These are phyloP conservation scores for Acanthosepion pharaonis DNA, from an alignment of 2,888 invertebrate species.

Conservation along the genomic window DNA sequence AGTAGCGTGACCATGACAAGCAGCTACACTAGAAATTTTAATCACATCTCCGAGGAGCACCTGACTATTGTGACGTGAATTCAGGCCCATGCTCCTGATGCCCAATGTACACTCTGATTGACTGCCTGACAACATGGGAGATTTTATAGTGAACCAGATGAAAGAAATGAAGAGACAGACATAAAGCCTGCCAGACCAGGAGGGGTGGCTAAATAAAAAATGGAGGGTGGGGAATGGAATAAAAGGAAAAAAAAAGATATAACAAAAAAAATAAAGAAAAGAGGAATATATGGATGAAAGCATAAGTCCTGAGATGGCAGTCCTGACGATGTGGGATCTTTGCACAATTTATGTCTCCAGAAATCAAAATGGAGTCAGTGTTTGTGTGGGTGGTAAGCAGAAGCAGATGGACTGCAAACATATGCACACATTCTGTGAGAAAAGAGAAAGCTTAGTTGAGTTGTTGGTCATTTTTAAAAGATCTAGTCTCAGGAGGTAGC, in stretches of 20 bases:
- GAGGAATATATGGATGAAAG: not conserved
- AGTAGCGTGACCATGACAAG: constrained; percentile 33
- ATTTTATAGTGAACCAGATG: constrained; percentile 33
- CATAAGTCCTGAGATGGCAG: not conserved
- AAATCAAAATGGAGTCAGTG: not conserved
- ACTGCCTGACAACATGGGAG: constrained; percentile 33
- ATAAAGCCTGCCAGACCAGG: constrained; percentile 20
- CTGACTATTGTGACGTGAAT: constrained; percentile 10
- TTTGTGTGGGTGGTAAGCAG: not conserved
- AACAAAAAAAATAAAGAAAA: not conserved
- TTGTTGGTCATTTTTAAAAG: not conserved
- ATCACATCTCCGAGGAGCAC: constrained; percentile 33
- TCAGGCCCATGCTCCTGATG: constrained; percentile 9
- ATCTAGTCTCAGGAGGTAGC: not conserved
- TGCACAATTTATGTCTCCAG: not conserved
- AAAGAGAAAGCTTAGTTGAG: not conserved
- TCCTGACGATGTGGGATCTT: not conserved
- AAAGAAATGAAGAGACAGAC: constrained; percentile 22
- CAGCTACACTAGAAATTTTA: constrained; percentile 33
- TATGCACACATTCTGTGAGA: not conserved
- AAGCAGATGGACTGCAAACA: too few species aligned
- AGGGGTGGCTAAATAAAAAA: not conserved
- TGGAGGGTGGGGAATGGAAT: not conserved
- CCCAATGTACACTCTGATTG: constrained; percentile 33
- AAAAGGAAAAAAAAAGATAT: not conserved